Evolutionary conservation across 2,113 vertebrate species (phyloP).

Genomic region (Oceanites oceanicus): DNA sequence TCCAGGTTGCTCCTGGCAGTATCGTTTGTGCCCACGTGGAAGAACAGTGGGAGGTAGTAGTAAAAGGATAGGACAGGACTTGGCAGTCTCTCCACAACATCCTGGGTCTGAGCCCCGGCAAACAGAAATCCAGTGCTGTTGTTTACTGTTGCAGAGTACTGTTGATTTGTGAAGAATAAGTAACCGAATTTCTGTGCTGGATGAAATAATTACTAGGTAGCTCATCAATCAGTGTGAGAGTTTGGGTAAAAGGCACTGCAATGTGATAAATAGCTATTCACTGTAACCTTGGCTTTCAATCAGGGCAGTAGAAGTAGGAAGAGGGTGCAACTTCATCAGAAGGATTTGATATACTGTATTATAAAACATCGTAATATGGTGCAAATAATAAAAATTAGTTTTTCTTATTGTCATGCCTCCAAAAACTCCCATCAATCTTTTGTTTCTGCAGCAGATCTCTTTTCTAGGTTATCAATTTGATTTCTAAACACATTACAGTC

Average conservation of each 20-base stretch:
- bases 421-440: conserved; percentile 10
- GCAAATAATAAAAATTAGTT: neutral
- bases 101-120: neutral
- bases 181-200: neutral
- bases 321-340: neutral
- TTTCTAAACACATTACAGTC: conserved; percentile 27
- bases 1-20: neutral
- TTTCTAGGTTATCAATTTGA: conserved; percentile 49
- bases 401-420: neutral
- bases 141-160: neutral
- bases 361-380: neutral
- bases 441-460: conserved; percentile 33
- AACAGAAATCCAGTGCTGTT: neutral
- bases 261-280: neutral
- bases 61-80: neutral
- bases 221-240: neutral
- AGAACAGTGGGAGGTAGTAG: neutral
- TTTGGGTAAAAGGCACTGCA: neutral
- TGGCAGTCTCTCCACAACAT: neutral
- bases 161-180: neutral
- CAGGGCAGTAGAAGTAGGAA: neutral
- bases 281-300: neutral
- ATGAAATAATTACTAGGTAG: neutral
- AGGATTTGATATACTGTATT: neutral
- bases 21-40: neutral